These are phyloP conservation scores for Trichopria drosophilae DNA, from an alignment of 2,888 invertebrate species.

Conservation along the genomic window DNA sequence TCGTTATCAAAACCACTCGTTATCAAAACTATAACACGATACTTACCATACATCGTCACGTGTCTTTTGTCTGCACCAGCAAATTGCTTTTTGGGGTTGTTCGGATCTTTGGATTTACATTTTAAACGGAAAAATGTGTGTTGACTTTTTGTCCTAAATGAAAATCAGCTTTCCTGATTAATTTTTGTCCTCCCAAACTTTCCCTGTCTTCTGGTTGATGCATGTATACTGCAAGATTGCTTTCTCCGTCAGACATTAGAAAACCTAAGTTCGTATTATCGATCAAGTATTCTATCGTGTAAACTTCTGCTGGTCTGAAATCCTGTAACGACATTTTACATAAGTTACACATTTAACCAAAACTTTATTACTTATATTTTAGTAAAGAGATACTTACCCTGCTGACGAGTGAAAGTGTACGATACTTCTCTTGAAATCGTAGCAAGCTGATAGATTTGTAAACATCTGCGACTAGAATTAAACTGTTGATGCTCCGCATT, in stretches of 20 bases:
- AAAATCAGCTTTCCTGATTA: constrained; percentile 91
- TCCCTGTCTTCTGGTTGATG: constrained; percentile 95
- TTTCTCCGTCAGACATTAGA: constrained; percentile 86
- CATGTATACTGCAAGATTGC: constrained; percentile 88
- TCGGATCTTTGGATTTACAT: constrained; percentile 69
- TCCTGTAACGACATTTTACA: constrained; percentile 62
- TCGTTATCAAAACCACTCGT: constrained; percentile 13
- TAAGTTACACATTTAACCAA: no score
- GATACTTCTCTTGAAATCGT: constrained; percentile 86
- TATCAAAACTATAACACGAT: no score
- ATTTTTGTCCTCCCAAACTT: constrained; percentile 88
- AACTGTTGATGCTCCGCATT: constrained; percentile 87
- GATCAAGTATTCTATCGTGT: constrained; percentile 89
- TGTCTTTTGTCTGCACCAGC: constrained; percentile 75
- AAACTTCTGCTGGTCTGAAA: constrained; percentile 73
- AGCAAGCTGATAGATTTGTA: constrained; percentile 92
- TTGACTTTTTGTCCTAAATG: constrained; percentile 87
- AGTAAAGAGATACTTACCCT: no score
- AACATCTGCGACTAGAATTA: constrained; percentile 94
- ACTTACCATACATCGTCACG: constrained; percentile 80
- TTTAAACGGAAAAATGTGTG: constrained; percentile 86
- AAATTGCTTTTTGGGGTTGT: constrained; percentile 62
- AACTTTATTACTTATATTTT: neutral
- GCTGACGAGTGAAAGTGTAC: constrained; percentile 87
- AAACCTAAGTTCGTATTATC: constrained; percentile 91